Conservation (phyloP, 2,113 vertebrate species). For the Triplophysa rosa region DNA sequence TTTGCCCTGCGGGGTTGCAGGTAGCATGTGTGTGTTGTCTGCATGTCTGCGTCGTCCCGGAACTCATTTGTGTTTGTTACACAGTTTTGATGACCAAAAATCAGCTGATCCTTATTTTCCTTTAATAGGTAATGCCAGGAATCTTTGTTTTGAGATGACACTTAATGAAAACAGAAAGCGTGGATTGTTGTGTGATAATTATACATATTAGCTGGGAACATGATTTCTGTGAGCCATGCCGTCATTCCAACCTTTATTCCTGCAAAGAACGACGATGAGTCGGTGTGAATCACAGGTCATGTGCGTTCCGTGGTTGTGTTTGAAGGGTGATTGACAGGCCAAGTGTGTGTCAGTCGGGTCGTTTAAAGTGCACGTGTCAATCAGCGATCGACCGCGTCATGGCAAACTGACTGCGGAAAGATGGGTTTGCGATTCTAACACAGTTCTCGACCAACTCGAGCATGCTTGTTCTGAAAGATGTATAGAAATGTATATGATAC, state of each 20-base stretch:
- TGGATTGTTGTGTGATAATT: too few species aligned
- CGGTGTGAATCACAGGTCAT: constrained; percentile 19
- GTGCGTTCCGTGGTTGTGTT: constrained; percentile 31
- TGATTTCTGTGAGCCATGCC: too few species aligned
- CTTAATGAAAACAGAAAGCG: too few species aligned
- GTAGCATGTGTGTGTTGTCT: background rate
- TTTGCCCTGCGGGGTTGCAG: constrained; percentile 1
- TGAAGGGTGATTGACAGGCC: constrained; percentile 65
- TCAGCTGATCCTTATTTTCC: too few species aligned
- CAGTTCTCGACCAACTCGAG: too few species aligned
- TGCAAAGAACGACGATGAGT: constrained; percentile 10
- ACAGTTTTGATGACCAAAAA: too few species aligned
- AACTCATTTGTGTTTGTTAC: background rate
- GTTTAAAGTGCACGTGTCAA: constrained; percentile 36
- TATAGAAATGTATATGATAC: too few species aligned
- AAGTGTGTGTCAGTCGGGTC: constrained; percentile 52
- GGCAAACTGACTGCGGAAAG: background rate
- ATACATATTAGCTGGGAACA: background rate
- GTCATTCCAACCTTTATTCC: background rate
- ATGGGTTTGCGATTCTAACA: background rate
- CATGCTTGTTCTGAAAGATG: too few species aligned
- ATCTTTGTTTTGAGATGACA: too few species aligned
- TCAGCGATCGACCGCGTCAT: constrained; percentile 14
- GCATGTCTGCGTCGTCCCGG: background rate
- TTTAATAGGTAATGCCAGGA: too few species aligned